Conservation (phyloP, 1,140 invertebrate species). For the Daktulosphaira vitifoliae region DNA sequence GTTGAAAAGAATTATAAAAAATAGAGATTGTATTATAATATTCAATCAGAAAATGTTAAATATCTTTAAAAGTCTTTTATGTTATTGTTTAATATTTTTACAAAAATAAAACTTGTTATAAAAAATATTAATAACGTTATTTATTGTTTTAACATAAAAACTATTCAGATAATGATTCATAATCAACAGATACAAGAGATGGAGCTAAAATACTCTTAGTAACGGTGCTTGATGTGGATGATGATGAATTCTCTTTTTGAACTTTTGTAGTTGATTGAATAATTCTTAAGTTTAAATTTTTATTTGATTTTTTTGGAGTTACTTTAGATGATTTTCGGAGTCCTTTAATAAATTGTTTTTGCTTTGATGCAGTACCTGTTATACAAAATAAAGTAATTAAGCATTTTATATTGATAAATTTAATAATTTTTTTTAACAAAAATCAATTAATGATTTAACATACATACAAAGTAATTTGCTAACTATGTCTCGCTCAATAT, state of each 20-base stretch:
- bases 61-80: not conserved
- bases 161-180: slow-evolving; percentile 35
- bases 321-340: slow-evolving; percentile 18
- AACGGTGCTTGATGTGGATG: not conserved
- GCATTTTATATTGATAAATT: no score
- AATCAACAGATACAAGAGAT: slow-evolving; percentile 36
- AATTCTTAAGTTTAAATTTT: slow-evolving; percentile 31
- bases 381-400: no score
- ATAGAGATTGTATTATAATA: not conserved
- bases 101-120: not conserved
- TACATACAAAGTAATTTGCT: no score
- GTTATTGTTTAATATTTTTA: not conserved
- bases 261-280: slow-evolving; percentile 6
- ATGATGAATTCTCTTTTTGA: not conserved
- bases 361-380: slow-evolving; percentile 35
- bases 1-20: slow-evolving; percentile 26
- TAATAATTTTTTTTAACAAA: no score
- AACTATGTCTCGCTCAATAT: no score
- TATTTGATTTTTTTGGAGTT: slow-evolving; percentile 19
- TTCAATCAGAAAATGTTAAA: no score
- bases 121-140: not conserved
- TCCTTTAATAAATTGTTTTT: slow-evolving; percentile 33
- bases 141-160: not conserved
- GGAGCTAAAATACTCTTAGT: not conserved
- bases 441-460: no score